Conservation (phyloP, 2,888 invertebrate species). For the Polyommatus icarus region DNA sequence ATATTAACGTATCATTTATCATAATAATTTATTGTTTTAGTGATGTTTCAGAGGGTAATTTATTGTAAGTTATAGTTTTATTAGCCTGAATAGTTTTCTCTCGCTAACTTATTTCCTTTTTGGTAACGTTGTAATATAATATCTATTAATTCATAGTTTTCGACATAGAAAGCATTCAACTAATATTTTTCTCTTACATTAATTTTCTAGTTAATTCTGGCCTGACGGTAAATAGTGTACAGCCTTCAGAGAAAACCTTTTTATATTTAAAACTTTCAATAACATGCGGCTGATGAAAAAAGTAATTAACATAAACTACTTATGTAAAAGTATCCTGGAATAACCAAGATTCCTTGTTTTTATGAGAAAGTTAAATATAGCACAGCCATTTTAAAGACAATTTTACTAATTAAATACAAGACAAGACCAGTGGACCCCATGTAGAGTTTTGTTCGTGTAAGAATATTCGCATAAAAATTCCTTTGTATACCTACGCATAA, state of each 20-base stretch:
- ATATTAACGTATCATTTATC: neutral
- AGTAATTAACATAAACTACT: neutral
- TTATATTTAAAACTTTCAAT: no score
- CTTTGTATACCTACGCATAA: no score
- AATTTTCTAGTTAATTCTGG: no score
- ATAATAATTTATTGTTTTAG: neutral
- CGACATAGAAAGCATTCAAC: no score
- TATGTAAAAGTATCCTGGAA: neutral
- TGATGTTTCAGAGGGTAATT: no score
- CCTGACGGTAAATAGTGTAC: neutral
- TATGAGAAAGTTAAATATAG: neutral
- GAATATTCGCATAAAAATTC: neutral
- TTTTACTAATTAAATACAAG: neutral
- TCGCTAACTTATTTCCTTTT: no score
- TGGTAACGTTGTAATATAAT: no score
- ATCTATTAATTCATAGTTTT: no score
- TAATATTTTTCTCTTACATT: no score
- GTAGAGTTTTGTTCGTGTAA: neutral
- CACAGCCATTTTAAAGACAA: neutral
- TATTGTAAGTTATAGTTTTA: no score
- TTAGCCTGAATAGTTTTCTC: no score
- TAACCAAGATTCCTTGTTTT: neutral
- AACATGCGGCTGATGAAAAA: neutral
- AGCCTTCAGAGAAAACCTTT: neutral
- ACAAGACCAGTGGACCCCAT: neutral